Base-by-base conservation (phyloP, 2,113 vertebrate species). In the Takifugu bimaculatus region DNA sequence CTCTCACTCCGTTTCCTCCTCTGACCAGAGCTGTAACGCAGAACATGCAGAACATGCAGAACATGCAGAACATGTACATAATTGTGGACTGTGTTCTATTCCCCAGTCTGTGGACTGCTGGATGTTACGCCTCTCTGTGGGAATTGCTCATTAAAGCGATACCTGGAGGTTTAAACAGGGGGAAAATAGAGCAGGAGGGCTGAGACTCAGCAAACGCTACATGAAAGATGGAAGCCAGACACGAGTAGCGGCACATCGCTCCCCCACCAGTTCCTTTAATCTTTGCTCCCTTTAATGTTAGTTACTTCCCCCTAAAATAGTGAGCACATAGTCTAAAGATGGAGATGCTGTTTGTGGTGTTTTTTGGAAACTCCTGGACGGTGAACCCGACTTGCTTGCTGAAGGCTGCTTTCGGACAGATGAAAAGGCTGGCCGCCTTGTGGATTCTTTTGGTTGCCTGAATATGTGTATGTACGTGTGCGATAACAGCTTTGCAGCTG, bases 341-440 rank as follows among this genome's bases (percentile, higher is more conserved):
- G 29, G 11, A 13, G 42, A 4, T 26, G 9, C 27, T 26, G 39
- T 13, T 28, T 28, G 3, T 32, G 9, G 14, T 26, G 28, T 65
- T 53, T 57, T 57, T 51, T 45, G 45, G 57, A 57, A 12, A 29
- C 35, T 2, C 27, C 42, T 4, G 32, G 64, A 49, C 57, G 25
- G 49, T 5, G 15, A 53, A 63, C 45, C 63, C 20, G 20, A 20
- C 20, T 20, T 20, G 20, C 20, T 20, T 72, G 60, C 68, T 32
- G 42, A 72, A 75, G 65, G 54, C 35, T 50, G 25, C 20, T 60
- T 2, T 3, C 58, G 61, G 65, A 59, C 72, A 26, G 72, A 68
- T 53, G 63, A 68, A 57, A 59, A 57, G 0, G 39, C 54, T 73
- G 26, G 56, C 64, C 57, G 35, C 56, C 55, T 48, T 49, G 20